A percentile compares a stretch with the other conserved stretches of the same genome.
Conservation (phyloP, 2,113 vertebrate species). For the Carollia perspicillata region DNA sequence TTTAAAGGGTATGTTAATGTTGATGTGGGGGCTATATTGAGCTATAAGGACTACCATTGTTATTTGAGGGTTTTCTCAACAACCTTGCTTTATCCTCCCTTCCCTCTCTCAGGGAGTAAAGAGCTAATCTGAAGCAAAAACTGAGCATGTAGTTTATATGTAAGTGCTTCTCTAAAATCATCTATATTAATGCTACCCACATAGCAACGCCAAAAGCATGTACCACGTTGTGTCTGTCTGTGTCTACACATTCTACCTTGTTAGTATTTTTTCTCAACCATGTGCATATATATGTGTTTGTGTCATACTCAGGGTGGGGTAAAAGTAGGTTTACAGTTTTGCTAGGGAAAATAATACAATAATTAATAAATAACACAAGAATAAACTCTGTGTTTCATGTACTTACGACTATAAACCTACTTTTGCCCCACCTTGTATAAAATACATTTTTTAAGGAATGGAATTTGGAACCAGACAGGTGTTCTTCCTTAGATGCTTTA, state of each 20-base stretch:
- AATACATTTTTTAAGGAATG: not conserved
- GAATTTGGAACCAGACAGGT: constrained; percentile 49
- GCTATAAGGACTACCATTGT: not conserved
- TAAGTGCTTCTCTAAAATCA: not conserved
- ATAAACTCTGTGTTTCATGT: not conserved
- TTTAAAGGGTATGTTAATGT: not conserved
- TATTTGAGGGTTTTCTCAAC: not conserved
- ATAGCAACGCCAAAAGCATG: not conserved
- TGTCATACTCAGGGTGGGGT: not conserved
- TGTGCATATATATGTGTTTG: not conserved
- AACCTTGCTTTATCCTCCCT: not conserved
- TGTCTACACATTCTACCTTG: not conserved
- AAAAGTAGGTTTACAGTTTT: not conserved
- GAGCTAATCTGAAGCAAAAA: not conserved
- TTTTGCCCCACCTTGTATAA: not conserved
- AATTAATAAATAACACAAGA: not conserved
- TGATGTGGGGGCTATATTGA: not conserved
- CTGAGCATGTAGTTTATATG: not conserved
- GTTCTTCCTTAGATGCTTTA: constrained; percentile 56
- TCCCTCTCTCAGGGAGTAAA: not conserved
- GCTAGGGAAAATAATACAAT: not conserved
- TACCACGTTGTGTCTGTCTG: not conserved
- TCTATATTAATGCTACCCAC: not conserved
- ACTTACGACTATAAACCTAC: not conserved
- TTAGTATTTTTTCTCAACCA: not conserved